Conservation (phyloP, 2,888 invertebrate genomes). For the Papilio gigon region DNA sequence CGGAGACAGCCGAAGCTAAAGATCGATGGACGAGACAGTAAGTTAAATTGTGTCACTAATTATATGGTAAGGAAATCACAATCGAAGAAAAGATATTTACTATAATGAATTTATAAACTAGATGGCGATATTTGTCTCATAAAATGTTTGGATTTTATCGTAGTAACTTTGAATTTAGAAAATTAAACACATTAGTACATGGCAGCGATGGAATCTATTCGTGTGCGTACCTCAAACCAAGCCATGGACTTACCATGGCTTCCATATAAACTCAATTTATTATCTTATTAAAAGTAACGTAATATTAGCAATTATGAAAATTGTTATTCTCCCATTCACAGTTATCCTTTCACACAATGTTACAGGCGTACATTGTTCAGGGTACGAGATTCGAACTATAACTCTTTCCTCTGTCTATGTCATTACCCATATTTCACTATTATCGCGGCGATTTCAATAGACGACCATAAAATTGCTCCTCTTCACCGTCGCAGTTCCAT, state of each 20-base stretch:
- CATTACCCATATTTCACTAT: constrained; percentile 33
- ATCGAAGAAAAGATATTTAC: no score
- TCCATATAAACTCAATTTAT: no score
- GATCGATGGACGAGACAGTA: neutral
- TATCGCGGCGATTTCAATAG: constrained; percentile 33
- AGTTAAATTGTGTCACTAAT: neutral
- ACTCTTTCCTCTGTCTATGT: constrained; percentile 24
- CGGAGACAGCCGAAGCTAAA: constrained; percentile 35
- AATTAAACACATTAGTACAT: no score
- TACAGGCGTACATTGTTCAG: constrained; percentile 34
- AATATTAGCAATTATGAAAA: neutral
- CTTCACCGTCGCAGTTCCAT: neutral
- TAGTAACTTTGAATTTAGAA: no score
- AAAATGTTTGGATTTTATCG: neutral
- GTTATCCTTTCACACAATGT: neutral
- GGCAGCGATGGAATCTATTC: no score
- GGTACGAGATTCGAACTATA: constrained; percentile 10
- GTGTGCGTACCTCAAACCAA: no score
- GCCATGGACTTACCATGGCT: no score
- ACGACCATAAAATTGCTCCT: constrained; percentile 33
- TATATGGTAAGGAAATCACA: no score
- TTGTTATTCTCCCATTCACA: neutral
- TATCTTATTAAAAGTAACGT: no score
- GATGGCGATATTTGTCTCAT: neutral
- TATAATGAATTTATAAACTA: neutral